Evolutionary conservation across 2,113 vertebrate genomes (phyloP).

Genomic region (Aythya baeri): DNA sequence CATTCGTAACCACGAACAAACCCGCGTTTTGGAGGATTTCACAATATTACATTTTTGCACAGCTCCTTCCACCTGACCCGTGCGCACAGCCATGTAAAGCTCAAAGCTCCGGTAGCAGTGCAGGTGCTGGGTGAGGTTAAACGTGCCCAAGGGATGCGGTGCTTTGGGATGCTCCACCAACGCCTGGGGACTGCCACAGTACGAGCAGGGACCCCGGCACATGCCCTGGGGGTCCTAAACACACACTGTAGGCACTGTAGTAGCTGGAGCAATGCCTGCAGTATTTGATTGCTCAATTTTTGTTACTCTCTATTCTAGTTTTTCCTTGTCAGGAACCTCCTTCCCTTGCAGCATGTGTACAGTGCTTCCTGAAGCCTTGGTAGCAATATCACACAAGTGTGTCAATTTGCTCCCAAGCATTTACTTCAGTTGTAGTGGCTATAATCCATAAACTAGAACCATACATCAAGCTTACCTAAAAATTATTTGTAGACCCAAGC

Average conservation of each 20-base stretch:
- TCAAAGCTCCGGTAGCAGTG: rapidly evolving
- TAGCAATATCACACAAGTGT: neutral
- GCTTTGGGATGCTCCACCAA: neutral
- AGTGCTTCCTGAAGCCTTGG: neutral
- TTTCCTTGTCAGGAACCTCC: neutral
- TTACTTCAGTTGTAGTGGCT: neutral
- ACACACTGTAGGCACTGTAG: rapidly evolving
- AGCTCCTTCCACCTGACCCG: rapidly evolving
- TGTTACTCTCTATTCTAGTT: neutral
- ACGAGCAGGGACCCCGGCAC: rapidly evolving
- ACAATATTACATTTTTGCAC: rapidly evolving
- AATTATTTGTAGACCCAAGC: neutral
- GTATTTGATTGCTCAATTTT: neutral
- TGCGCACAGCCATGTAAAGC: rapidly evolving
- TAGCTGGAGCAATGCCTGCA: neutral
- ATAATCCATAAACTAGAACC: neutral
- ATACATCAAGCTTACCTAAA: neutral
- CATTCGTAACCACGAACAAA: neutral
- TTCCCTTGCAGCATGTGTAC: neutral
- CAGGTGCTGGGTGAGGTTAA: neutral
- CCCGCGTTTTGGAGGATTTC: neutral
- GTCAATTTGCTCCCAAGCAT: neutral
- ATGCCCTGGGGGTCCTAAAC: rapidly evolving
- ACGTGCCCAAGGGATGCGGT: rapidly evolving
- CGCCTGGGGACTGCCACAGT: neutral